These are phyloP conservation scores for Laticauda laticaudata DNA, from an alignment of 2,113 vertebrate genomes.

Conservation along the genomic window DNA sequence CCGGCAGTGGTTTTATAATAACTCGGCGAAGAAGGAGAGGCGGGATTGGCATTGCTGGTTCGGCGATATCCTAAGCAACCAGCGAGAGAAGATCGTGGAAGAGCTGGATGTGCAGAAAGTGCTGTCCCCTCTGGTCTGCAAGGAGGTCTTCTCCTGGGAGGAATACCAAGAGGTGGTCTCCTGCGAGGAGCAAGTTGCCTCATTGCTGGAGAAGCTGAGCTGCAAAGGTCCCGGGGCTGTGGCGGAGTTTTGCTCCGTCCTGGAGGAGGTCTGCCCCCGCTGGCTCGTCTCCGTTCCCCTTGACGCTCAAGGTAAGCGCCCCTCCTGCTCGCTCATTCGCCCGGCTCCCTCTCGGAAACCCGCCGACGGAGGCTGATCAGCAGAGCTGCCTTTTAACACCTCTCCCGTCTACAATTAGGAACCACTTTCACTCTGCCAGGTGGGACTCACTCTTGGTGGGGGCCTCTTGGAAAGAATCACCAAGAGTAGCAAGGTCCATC, in stretches of 20 bases:
- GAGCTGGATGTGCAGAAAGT: slow-evolving; percentile 80
- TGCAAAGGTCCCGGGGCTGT: slow-evolving; percentile 83
- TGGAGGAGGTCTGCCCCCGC: slow-evolving; percentile 87
- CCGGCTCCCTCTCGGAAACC: slow-evolving; percentile 48
- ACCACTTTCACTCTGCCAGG: slow-evolving; percentile 60
- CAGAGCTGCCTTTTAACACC: slow-evolving; percentile 56
- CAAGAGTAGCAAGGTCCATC: neutral
- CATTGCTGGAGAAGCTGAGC: slow-evolving; percentile 81
- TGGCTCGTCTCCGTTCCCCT: slow-evolving; percentile 85
- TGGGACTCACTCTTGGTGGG: slow-evolving; percentile 31
- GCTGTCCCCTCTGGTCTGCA: slow-evolving; percentile 81
- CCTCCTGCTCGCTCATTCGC: neutral
- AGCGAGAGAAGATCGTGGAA: slow-evolving; percentile 76
- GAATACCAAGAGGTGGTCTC: slow-evolving; percentile 86
- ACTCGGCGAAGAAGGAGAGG: slow-evolving; percentile 67
- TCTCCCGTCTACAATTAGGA: slow-evolving; percentile 64
- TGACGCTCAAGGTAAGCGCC: slow-evolving; percentile 83
- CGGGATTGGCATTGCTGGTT: slow-evolving; percentile 74
- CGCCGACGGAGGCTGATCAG: slow-evolving; percentile 54
- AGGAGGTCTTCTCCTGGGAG: slow-evolving; percentile 82
- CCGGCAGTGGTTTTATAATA: slow-evolving; percentile 79
- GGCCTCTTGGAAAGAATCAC: slow-evolving; percentile 17
- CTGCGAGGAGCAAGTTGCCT: slow-evolving; percentile 69
- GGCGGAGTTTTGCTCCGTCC: slow-evolving; percentile 80
- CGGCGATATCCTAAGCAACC: slow-evolving; percentile 72